Conservation (phyloP, 2,797 vertebrate species). For the Siniperca undulata region DNA sequence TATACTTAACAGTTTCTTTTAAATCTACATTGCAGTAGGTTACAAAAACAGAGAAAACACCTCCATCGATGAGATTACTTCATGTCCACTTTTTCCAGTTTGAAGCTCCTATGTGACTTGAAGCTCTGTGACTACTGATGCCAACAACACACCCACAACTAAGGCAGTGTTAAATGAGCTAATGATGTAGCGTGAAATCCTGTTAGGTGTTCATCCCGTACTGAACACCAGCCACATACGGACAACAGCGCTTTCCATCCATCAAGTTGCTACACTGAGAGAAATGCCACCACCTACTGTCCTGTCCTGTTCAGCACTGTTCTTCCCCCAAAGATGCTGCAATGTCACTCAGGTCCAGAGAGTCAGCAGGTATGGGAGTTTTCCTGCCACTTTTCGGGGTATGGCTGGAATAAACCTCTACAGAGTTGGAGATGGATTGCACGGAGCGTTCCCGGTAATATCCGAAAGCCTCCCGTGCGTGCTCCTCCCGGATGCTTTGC, state of each 20-base stretch:
- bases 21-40: slow-evolving; percentile 26
- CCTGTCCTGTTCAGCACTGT: slow-evolving; percentile 71
- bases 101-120: neutral
- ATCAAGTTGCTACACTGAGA: slow-evolving; percentile 8
- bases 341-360: slow-evolving; percentile 79
- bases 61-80: neutral
- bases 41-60: slow-evolving; percentile 31
- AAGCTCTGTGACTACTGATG: slow-evolving; percentile 9
- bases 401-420: slow-evolving; percentile 78
- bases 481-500: slow-evolving; percentile 92
- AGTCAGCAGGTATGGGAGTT: slow-evolving; percentile 71
- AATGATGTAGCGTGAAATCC: neutral
- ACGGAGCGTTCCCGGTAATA: slow-evolving; percentile 90
- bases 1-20: slow-evolving; percentile 29
- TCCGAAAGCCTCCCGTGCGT: slow-evolving; percentile 90
- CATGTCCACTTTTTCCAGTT: slow-evolving; percentile 11
- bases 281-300: slow-evolving; percentile 6
- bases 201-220: neutral
- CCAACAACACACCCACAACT: slow-evolving; percentile 41
- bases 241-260: neutral
- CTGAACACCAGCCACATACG: neutral
- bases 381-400: slow-evolving; percentile 70
- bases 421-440: slow-evolving; percentile 79
- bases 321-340: slow-evolving; percentile 78
- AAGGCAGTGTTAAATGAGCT: slow-evolving; percentile 69